Evolutionary conservation across 1,140 invertebrate species (phyloP), one percentile per base, ranked within the genome.

Genomic region (Adelges cooleyi): DNA sequence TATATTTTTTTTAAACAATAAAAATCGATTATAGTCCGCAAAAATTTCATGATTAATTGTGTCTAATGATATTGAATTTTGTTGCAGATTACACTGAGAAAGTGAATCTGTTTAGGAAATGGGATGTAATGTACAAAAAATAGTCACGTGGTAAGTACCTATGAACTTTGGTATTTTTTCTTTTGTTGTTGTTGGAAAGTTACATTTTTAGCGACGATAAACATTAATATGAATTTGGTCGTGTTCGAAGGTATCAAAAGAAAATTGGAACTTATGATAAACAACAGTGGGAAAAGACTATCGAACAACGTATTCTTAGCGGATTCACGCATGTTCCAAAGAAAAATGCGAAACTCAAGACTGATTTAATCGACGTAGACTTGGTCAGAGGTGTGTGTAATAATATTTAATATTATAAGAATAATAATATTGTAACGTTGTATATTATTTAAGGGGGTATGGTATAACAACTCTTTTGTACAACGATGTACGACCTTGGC

Each of bases 191-290:
- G n/a, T n/a, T n/a, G n/a, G n/a, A n/a, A n/a, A n/a, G n/a, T n/a
- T n/a, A n/a, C n/a, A n/a, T n/a, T n/a, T n/a, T n/a, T n/a, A n/a
- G n/a, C n/a, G n/a, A n/a, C n/a, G n/a, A n/a, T n/a, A n/a, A n/a
- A n/a, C n/a, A n/a, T n/a, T 33, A 6, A 33, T 11, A 33, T 11
- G 11, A 5, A 33, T 44, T 2, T 49, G 0, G 23, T 46, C 23
- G 38, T 54, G 15, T 68, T 13, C 53, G 65, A 6, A 72, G 72
- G 71, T 92, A 92, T 79, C 89, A 92, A 74, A 89, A 89, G 73
- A 89, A 94, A 81, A 95, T 97, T 75, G 92, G 92, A 71, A 89
- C 87, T 25, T 95, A 95, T 77, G 93, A 96, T 76, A 95, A 95
- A 73, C 90, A 95, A 74, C 84, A 90, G 84, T 97, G 92, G 92